These are phyloP conservation scores for Cotesia glomerata DNA, from an alignment of 1,140 invertebrate genomes.

Conservation along the genomic window DNA sequence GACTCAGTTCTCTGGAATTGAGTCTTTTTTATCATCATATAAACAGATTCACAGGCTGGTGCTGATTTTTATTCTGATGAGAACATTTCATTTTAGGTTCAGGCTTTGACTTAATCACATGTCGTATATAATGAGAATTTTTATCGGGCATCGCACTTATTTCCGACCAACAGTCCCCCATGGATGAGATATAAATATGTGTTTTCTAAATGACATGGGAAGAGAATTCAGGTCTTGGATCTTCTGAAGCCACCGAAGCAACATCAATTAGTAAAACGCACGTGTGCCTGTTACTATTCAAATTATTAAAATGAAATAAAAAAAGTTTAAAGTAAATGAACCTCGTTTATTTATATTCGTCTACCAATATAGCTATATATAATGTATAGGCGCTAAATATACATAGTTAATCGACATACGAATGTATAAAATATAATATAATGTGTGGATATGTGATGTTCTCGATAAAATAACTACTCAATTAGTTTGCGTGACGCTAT, in stretches of 20 bases:
- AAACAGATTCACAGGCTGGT: too few relatives aligned
- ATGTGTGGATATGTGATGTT: slow-evolving; percentile 2
- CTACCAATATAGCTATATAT: neutral
- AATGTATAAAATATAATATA: neutral
- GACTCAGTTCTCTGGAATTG: too few relatives aligned
- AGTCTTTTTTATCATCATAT: too few relatives aligned
- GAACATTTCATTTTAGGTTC: too few relatives aligned
- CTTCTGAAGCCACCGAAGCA: slow-evolving; percentile 51
- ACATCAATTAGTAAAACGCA: slow-evolving; percentile 44
- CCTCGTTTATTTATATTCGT: neutral
- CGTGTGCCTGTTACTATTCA: slow-evolving; percentile 33
- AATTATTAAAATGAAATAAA: slow-evolving; percentile 28
- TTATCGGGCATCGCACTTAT: slow-evolving; percentile 32
- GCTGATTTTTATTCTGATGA: neutral
- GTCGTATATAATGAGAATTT: slow-evolving; percentile 26
- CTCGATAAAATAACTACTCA: slow-evolving; percentile 51
- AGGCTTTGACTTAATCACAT: neutral
- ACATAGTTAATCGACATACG: too few relatives aligned
- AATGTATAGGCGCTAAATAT: too few relatives aligned
- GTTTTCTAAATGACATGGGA: slow-evolving; percentile 22
- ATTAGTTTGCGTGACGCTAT: slow-evolving; percentile 55
- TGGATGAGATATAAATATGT: neutral
- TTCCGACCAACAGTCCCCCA: neutral
- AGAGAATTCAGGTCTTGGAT: slow-evolving; percentile 56
- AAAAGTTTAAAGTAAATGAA: neutral